Percentiles rank a stretch among this genome's conserved stretches.
These are phyloP conservation scores for Lophochroa leadbeateri DNA, from an alignment of 2,113 vertebrate genomes.

Conservation along the genomic window DNA sequence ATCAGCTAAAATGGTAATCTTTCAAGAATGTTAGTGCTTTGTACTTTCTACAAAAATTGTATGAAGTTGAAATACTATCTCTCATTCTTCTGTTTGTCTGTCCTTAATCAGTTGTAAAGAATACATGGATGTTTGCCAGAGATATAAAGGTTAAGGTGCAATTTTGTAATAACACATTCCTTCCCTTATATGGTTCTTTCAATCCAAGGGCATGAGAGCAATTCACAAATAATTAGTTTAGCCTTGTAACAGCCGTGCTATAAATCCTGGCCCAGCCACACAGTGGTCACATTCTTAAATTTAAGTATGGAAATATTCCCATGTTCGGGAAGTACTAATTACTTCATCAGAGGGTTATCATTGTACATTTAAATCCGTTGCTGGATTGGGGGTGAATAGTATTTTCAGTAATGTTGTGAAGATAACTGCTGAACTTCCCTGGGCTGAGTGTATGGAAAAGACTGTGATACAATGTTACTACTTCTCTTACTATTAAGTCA, in stretches of 20 bases:
- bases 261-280: background rate
- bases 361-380: background rate
- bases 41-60: slow-evolving; percentile 11
- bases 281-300: background rate
- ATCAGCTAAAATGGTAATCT: slow-evolving; percentile 22
- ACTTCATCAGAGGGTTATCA: background rate
- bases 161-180: slow-evolving; percentile 56
- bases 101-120: slow-evolving; percentile 55
- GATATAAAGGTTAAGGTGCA: slow-evolving; percentile 59
- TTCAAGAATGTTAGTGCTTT: slow-evolving; percentile 11
- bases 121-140: slow-evolving; percentile 50
- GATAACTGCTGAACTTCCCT: background rate
- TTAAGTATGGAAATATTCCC: slow-evolving; percentile 32
- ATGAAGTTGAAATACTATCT: slow-evolving; percentile 45
- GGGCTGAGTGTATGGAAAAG: background rate
- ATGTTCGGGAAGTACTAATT: background rate
- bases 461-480: background rate
- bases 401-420: background rate
- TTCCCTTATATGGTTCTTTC: slow-evolving; percentile 50
- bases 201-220: slow-evolving; percentile 46
- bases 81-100: slow-evolving; percentile 29
- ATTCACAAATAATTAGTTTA: slow-evolving; percentile 65
- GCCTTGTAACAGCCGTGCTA: slow-evolving; percentile 8
- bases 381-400: background rate
- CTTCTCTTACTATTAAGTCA: background rate